These are phyloP conservation scores for Fragum whitleyi DNA, from an alignment of 2,888 invertebrate genomes.

Conservation along the genomic window DNA sequence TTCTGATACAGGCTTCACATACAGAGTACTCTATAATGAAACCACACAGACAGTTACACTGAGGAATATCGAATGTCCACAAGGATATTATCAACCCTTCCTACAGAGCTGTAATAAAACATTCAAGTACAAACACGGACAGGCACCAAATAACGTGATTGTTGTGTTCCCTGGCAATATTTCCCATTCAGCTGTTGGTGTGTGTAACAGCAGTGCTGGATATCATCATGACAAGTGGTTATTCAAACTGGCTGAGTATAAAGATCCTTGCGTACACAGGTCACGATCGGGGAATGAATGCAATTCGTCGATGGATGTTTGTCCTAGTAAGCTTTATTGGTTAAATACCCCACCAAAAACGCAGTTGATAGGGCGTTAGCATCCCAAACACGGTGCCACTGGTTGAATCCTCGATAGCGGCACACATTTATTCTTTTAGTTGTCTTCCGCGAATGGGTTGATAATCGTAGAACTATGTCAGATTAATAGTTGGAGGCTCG, in stretches of 20 bases:
- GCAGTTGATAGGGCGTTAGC: too few species aligned
- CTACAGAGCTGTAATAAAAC: not conserved
- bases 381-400: too few species aligned
- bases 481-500: too few species aligned
- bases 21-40: too few species aligned
- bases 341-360: too few species aligned
- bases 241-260: not conserved
- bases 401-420: too few species aligned
- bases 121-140: not conserved
- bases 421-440: too few species aligned
- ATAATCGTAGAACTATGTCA: too few species aligned
- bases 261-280: not conserved
- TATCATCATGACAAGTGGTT: not conserved
- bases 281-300: not conserved
- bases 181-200: not conserved
- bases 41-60: too few species aligned
- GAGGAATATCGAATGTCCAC: slow-evolving; percentile 1
- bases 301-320: not conserved
- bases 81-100: not conserved
- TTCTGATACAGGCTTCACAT: too few species aligned
- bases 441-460: too few species aligned
- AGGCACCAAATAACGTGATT: not conserved
- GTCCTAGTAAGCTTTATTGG: not conserved
- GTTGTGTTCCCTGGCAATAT: not conserved
- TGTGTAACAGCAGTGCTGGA: not conserved